Evolutionary conservation across 2,888 invertebrate genomes (phyloP), one percentile per base, ranked within the genome.

Genomic region (Andrena bicolor): DNA sequence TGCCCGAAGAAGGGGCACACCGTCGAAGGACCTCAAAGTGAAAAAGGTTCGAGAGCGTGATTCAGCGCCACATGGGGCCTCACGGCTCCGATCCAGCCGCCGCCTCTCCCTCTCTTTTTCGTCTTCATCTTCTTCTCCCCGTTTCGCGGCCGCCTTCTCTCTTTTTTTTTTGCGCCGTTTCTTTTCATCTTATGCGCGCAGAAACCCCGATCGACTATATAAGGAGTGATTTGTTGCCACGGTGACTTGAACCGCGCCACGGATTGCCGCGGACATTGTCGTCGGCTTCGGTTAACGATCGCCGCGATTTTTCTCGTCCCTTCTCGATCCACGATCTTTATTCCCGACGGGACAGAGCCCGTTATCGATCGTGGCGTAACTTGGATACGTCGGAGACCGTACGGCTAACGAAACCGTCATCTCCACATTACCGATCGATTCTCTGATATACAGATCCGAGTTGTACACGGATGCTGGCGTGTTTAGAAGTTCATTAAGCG

Each of bases 41-140:
- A 85, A 87, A 84, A 80, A 87, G 85, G 81, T 73, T 70, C 64
- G 79, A 71, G 68, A 71, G 68, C 86, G 85, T 90, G 91, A 90
- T 86, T 89, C 85, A 87, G 86, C 89, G 79, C 81, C 72, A 79
- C 87, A 84, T 80, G 86, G 81, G 86, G 86, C 82, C 86, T 80
- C 80, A 76, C 82, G 79, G 80, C 80, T 77, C 65, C 75, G 16
- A 65, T 63, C 76, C 56, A 56, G 16, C 41, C 23, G 20, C 56
- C 56, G 10, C 4, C 20, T 63, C n/a, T 28, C 20, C 56, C 28
- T 26, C 58, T 28, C 49, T 48, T 68, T 35, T 65, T 23, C 60
- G 6, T 83, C 23, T 10, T 35, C 58, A n/a, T 26, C 35, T 49
- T 51, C 32, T 66, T 76, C 65, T 61, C 65, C 13, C 61, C 60